Evolutionary conservation across 1,140 invertebrate species (phyloP).

Genomic region (Condylostylus longicornis): DNA sequence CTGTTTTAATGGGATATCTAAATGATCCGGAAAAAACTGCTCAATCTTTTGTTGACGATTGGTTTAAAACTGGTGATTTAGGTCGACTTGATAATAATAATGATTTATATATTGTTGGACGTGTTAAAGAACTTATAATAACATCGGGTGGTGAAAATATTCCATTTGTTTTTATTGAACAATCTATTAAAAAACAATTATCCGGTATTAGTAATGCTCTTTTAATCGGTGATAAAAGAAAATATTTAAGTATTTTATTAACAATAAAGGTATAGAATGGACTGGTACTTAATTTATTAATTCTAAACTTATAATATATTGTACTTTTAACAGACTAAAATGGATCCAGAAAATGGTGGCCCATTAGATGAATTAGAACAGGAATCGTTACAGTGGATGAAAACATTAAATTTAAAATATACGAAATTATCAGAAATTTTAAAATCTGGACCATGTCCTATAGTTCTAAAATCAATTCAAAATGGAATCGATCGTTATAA

Average conservation of each 20-base stretch:
- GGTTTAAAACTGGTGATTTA: constrained; percentile 65
- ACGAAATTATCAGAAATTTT: constrained; percentile 54
- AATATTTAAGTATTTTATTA: constrained; percentile 65
- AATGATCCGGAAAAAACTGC: constrained; percentile 56
- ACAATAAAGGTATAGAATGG: constrained; percentile 57
- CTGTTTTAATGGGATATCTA: constrained; percentile 78
- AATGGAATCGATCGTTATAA: constrained; percentile 62
- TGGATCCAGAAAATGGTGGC: constrained; percentile 42
- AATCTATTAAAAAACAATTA: constrained; percentile 54
- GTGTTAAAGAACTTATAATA: constrained; percentile 69
- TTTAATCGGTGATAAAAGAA: constrained; percentile 69
- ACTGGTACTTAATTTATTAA: background rate
- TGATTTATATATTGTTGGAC: constrained; percentile 61
- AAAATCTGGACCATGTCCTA: constrained; percentile 33
- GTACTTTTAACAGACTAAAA: background rate
- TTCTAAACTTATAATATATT: background rate
- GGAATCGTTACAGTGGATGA: constrained; percentile 48
- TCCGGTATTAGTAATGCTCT: constrained; percentile 61
- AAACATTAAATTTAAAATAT: constrained; percentile 46
- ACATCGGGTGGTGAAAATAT: constrained; percentile 84
- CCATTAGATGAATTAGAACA: constrained; percentile 47
- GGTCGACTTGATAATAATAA: constrained; percentile 54
- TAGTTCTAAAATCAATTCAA: constrained; percentile 49
- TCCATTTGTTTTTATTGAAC: constrained; percentile 67
- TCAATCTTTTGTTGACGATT: constrained; percentile 46